These are phyloP conservation scores for Cryptoblepharus egeriae DNA, from an alignment of 2,797 vertebrate species.

Conservation along the genomic window DNA sequence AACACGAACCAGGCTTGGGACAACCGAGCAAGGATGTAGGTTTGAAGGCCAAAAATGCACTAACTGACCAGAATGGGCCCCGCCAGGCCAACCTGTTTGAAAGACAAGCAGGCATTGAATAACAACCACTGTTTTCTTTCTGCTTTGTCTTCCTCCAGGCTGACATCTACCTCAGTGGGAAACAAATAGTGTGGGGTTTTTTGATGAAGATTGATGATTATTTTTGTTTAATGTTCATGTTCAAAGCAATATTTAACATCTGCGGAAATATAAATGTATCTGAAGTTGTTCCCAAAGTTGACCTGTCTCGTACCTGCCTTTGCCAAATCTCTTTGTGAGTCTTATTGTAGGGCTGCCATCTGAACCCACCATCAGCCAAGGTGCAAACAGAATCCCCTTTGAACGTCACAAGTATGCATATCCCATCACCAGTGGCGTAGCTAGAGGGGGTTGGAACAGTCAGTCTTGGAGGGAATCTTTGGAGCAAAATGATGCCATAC, in stretches of 20 bases:
- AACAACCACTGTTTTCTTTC: constrained; percentile 36
- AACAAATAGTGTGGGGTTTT: neutral
- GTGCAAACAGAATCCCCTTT: neutral
- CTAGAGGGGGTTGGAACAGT: too few species aligned
- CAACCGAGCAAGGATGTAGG: constrained; percentile 56
- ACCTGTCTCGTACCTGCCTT: neutral
- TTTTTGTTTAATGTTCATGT: neutral
- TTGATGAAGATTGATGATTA: neutral
- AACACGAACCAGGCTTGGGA: constrained; percentile 58
- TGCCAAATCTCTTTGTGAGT: neutral
- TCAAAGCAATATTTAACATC: constrained; percentile 17
- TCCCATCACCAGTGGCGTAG: neutral
- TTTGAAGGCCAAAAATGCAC: constrained; percentile 69
- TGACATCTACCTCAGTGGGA: constrained; percentile 77
- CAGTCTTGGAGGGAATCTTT: too few species aligned
- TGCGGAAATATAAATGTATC: accelerated
- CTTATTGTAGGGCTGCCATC: neutral
- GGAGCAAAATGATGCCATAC: too few species aligned
- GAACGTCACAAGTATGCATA: neutral
- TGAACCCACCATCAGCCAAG: neutral
- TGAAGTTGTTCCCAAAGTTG: constrained; percentile 3
- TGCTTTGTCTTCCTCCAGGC: constrained; percentile 67
- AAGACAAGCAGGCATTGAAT: constrained; percentile 60
- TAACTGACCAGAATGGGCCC: constrained; percentile 67
- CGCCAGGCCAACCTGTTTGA: constrained; percentile 58